These are phyloP conservation scores for Phyllostomus hastatus DNA, from an alignment of 2,113 vertebrate species.

Conservation along the genomic window DNA sequence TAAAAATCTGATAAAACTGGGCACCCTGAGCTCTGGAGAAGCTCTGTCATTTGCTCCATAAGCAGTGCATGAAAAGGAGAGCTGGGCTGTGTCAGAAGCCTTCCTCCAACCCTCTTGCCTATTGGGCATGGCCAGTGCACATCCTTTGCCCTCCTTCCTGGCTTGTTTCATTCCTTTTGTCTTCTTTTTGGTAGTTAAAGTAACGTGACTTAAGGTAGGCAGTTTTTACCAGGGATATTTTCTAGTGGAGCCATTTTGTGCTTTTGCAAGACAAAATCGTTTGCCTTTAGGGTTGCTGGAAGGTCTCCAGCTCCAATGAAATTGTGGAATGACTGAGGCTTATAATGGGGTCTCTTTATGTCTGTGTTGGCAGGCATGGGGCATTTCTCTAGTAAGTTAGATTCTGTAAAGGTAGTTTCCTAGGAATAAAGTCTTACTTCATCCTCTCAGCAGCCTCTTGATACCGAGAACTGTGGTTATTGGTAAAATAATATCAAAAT, in stretches of 20 bases:
- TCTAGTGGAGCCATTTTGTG: neutral
- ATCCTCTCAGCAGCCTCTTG: neutral
- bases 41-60: neutral
- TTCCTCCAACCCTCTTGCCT: neutral
- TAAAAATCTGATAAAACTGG: neutral
- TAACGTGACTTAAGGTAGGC: neutral
- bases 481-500: neutral
- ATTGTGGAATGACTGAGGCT: neutral
- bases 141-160: neutral
- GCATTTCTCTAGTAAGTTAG: neutral
- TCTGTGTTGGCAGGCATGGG: neutral
- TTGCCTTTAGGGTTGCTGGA: neutral
- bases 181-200: neutral
- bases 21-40: neutral
- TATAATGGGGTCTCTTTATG: neutral
- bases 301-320: neutral
- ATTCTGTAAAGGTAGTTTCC: neutral
- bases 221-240: neutral
- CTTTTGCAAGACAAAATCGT: neutral
- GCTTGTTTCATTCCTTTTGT: neutral
- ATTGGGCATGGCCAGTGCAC: no score
- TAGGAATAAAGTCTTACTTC: neutral
- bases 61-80: neutral
- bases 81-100: neutral
- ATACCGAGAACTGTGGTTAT: neutral